Conservation (phyloP, 2,113 vertebrate genomes). For the Triplophysa rosa region DNA sequence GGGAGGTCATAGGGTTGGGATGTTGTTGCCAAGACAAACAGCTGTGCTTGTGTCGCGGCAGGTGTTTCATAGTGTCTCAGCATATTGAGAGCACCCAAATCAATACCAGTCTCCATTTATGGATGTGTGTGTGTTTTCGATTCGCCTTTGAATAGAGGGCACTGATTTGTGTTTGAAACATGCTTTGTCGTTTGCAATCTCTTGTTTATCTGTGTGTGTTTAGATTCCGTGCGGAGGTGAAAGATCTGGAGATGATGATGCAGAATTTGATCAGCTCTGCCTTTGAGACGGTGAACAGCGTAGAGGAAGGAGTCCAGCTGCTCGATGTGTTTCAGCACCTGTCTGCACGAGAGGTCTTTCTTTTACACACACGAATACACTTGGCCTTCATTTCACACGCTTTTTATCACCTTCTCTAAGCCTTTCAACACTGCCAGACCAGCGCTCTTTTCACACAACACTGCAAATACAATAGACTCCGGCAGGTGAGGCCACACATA, state of each 20-base stretch:
- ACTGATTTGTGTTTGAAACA: slow-evolving; percentile 28
- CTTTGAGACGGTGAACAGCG: slow-evolving; percentile 74
- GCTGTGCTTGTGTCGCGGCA: slow-evolving; percentile 71
- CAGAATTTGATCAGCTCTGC: slow-evolving; percentile 80
- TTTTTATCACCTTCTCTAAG: slow-evolving; percentile 11
- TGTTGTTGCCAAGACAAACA: slow-evolving; percentile 72
- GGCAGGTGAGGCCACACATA: slow-evolving; percentile 28
- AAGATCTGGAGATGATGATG: slow-evolving; percentile 77
- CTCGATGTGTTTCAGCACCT: slow-evolving; percentile 80
- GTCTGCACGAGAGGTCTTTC: slow-evolving; percentile 77
- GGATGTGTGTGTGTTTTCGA: slow-evolving; percentile 28
- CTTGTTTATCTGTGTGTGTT: slow-evolving; percentile 32
- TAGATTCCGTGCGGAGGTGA: slow-evolving; percentile 72
- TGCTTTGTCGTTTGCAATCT: slow-evolving; percentile 12
- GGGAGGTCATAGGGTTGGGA: slow-evolving; percentile 65
- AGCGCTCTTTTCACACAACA: not conserved
- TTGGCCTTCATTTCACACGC: slow-evolving; percentile 3
- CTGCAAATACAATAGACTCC: not conserved
- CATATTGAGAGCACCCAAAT: slow-evolving; percentile 71
- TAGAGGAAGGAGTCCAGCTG: slow-evolving; percentile 79
- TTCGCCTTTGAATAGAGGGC: slow-evolving; percentile 20
- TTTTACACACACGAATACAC: slow-evolving; percentile 10
- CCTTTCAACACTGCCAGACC: not conserved
- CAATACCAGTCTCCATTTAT: slow-evolving; percentile 58
- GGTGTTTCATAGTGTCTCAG: slow-evolving; percentile 69